phyloP scores from a whole-genome alignment of 2,113 vertebrate species.

The Stictonetta naevosa region DNA sequence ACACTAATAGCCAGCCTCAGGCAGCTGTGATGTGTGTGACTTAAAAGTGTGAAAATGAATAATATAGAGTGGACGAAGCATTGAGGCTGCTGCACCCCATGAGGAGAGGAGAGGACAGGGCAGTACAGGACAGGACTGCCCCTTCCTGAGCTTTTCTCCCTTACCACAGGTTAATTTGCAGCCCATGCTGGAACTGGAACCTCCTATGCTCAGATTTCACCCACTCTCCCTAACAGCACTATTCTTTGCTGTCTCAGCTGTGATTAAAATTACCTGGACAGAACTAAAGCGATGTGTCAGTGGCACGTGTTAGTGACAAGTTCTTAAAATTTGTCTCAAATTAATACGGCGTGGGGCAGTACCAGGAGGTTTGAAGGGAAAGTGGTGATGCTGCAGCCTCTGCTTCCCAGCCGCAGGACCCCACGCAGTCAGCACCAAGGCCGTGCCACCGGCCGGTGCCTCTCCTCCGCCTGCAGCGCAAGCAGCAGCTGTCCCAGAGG shows the following conservation, averaged over 20 bases:
- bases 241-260: not conserved
- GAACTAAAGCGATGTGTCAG: not conserved
- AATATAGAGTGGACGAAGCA: not conserved
- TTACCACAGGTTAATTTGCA: rapidly evolving
- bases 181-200: rapidly evolving
- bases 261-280: not conserved
- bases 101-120: not conserved
- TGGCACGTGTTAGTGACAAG: not conserved
- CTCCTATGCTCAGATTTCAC: not conserved
- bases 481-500: rapidly evolving
- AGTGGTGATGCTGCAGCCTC: rapidly evolving
- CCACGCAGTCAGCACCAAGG: rapidly evolving
- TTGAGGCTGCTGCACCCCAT: not conserved
- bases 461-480: not conserved
- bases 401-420: not conserved
- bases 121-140: not conserved
- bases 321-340: not conserved
- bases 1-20: not conserved
- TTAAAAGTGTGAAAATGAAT: not conserved
- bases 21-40: rapidly evolving
- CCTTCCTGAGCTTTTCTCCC: not conserved
- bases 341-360: not conserved
- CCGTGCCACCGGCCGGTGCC: rapidly evolving
- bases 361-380: not conserved
- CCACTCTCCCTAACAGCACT: not conserved